These are phyloP conservation scores for Seira musarum DNA, from an alignment of 2,888 invertebrate genomes.

Conservation along the genomic window DNA sequence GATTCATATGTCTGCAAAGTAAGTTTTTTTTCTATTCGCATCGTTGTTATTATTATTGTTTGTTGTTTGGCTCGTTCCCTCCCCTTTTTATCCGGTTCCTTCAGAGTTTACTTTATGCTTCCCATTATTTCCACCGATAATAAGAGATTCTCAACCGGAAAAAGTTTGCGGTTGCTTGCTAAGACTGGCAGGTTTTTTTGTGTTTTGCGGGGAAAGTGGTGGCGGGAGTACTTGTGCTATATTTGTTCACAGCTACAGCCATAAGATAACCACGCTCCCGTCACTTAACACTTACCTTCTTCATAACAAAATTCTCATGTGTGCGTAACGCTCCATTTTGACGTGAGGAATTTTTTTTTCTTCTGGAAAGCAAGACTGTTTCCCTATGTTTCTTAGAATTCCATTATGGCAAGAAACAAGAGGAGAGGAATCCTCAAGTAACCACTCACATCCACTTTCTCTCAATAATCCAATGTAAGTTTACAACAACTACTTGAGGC, in stretches of 20 bases:
- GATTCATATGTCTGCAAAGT: constrained; percentile 50
- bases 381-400: too few species aligned
- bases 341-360: too few species aligned
- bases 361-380: too few species aligned
- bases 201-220: too few species aligned
- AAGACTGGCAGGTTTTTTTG: not conserved
- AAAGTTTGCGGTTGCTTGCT: constrained; percentile 27
- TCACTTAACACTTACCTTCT: too few species aligned
- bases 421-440: not conserved
- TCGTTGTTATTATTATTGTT: constrained; percentile 29
- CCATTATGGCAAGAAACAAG: too few species aligned
- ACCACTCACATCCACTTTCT: constrained; percentile 21
- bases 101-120: constrained; percentile 35
- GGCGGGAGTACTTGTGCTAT: too few species aligned
- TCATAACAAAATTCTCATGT: too few species aligned
- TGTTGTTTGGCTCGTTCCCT: not conserved
- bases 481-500: constrained; percentile 47
- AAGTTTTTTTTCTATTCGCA: constrained; percentile 34
- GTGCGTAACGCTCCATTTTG: too few species aligned
- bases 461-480: constrained; percentile 17
- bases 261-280: too few species aligned
- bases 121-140: constrained; percentile 54
- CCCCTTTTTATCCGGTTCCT: constrained; percentile 11
- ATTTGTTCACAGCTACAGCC: too few species aligned
- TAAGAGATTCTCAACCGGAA: constrained; percentile 41